Percentiles rank a stretch among this genome's conserved stretches.
These are phyloP conservation scores for Labeo catla DNA, from an alignment of 2,113 vertebrate species.

Conservation along the genomic window DNA sequence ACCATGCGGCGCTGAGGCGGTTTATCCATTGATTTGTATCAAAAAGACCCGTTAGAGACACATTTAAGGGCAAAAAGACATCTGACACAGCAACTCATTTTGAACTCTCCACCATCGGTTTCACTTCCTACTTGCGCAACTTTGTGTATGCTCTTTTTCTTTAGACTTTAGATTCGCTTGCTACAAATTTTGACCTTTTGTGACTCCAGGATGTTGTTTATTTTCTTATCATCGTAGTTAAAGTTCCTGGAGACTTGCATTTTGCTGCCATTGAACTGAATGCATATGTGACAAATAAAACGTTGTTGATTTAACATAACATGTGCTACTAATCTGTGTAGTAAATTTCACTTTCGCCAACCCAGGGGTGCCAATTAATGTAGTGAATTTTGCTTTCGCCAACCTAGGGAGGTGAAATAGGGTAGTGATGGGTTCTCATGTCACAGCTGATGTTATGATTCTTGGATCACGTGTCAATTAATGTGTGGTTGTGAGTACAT, in stretches of 20 bases:
- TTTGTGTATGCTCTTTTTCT: not conserved
- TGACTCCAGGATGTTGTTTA: not conserved
- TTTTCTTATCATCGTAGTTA: not conserved
- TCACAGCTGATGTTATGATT: too few species aligned
- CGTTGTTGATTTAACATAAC: not conserved
- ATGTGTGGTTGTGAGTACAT: too few species aligned
- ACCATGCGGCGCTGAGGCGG: conserved; percentile 17
- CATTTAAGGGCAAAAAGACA: conserved; percentile 12
- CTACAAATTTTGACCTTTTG: conserved; percentile 2
- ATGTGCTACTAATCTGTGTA: not conserved
- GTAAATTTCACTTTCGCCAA: too few species aligned
- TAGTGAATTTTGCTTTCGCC: too few species aligned
- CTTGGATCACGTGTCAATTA: too few species aligned
- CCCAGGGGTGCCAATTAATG: too few species aligned
- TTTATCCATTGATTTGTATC: conserved; percentile 47
- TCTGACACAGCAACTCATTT: not conserved
- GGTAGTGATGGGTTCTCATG: too few species aligned
- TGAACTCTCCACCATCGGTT: not conserved
- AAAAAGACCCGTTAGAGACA: conserved; percentile 12
- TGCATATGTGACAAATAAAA: conserved; percentile 6
- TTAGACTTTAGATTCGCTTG: not conserved
- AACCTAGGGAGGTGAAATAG: too few species aligned
- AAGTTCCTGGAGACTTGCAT: not conserved
- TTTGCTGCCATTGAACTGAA: not conserved
- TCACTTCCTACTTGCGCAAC: not conserved